Percentiles rank a stretch among this genome's conserved stretches.
phyloP scores from a whole-genome alignment of 2,113 vertebrate species.

The Circaetus cinerascens region DNA sequence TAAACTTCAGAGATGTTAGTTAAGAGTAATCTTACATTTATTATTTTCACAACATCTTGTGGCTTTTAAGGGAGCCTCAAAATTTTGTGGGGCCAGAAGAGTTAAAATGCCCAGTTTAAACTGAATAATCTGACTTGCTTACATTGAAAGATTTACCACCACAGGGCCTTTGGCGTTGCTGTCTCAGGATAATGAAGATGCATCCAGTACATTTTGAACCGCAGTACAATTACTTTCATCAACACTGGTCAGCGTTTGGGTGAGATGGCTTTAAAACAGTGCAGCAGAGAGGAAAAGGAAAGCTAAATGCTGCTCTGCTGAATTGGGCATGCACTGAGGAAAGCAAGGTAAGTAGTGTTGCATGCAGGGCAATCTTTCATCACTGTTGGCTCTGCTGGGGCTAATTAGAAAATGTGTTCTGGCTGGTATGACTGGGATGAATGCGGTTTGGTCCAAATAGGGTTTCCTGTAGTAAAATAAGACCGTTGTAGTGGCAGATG shows the following conservation, averaged over 20 bases:
- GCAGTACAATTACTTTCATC: background rate
- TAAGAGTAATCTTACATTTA: background rate
- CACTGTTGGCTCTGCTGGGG: background rate
- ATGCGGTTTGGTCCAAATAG: background rate
- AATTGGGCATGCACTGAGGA: rapidly evolving
- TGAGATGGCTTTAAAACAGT: background rate
- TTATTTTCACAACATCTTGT: background rate
- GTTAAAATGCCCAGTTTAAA: background rate
- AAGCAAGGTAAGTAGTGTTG: constrained; percentile 16
- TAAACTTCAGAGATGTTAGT: background rate
- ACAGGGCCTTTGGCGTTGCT: background rate
- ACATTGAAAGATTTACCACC: background rate
- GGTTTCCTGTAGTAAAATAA: background rate
- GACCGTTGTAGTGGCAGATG: background rate
- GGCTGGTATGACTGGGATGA: background rate
- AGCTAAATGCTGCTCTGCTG: background rate
- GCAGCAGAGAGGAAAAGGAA: background rate
- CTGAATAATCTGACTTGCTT: background rate
- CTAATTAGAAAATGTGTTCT: background rate
- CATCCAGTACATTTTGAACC: background rate
- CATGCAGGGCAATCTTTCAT: background rate
- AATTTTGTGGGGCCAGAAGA: background rate
- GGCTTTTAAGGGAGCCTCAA: background rate
- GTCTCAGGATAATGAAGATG: background rate
- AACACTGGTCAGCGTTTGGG: background rate